A percentile compares a stretch with the other conserved stretches of the same genome.
Conservation (phyloP, 2,797 vertebrate genomes). For the Euthynnus affinis region DNA sequence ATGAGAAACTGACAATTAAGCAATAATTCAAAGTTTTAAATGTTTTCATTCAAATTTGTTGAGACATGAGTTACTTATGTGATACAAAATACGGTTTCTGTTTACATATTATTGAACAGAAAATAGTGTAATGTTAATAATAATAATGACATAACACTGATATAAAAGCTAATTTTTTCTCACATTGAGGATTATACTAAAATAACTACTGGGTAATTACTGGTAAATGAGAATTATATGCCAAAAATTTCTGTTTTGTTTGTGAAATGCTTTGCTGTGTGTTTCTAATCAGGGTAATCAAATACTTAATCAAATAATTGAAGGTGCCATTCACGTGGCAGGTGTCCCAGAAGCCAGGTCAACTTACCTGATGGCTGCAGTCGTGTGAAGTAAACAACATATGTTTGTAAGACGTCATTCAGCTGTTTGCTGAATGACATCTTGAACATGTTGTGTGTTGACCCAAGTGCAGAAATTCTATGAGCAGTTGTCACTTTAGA, state of each 20-base stretch:
- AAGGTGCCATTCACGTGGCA: constrained; percentile 30
- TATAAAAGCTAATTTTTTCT: background rate
- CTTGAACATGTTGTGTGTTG: constrained; percentile 15
- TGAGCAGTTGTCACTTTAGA: background rate
- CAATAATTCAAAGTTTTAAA: background rate
- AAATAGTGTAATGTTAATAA: background rate
- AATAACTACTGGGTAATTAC: background rate
- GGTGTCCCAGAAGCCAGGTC: constrained; percentile 42
- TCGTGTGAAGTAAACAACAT: constrained; percentile 79
- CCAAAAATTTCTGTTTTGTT: background rate
- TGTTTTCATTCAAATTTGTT: background rate
- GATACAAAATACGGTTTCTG: background rate
- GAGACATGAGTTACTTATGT: background rate
- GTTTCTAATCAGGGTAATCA: constrained; percentile 51
- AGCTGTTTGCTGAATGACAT: constrained; percentile 43
- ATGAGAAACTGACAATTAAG: background rate
- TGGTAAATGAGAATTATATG: background rate
- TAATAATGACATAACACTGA: background rate
- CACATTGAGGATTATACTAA: background rate
- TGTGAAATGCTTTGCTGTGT: constrained; percentile 9
- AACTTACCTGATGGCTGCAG: constrained; percentile 42
- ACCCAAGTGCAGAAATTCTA: background rate
- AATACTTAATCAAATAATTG: constrained; percentile 60
- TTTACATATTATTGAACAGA: background rate
- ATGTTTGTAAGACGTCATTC: constrained; percentile 62